phyloP scores from a whole-genome alignment of 2,797 vertebrate genomes.

The Malacoraja senta region DNA sequence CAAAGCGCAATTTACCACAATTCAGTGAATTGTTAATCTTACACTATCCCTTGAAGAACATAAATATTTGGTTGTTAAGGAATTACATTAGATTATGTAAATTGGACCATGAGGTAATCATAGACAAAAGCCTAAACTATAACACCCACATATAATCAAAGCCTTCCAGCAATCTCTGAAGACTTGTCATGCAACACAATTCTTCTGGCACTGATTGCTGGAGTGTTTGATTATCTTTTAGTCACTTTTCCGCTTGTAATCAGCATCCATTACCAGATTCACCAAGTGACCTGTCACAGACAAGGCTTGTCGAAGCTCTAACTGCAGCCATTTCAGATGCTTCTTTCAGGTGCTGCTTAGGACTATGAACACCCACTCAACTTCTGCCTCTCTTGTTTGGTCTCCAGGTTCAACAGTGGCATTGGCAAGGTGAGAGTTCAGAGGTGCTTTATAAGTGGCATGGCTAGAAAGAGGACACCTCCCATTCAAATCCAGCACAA shows the following conservation, averaged over 20 bases:
- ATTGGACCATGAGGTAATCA: not conserved
- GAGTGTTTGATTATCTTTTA: not conserved
- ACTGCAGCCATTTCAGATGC: not conserved
- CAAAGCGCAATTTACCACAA: not conserved
- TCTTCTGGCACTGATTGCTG: not conserved
- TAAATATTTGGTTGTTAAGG: not conserved
- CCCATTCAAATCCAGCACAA: not conserved
- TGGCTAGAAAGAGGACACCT: not conserved
- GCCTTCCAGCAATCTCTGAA: not conserved
- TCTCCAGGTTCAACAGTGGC: not conserved
- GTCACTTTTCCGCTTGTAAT: not conserved
- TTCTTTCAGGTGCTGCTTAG: not conserved
- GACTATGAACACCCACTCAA: not conserved
- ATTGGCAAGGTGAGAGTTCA: not conserved
- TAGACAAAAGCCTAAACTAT: not conserved
- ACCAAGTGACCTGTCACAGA: not conserved
- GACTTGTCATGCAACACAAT: not conserved
- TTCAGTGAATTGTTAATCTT: not conserved
- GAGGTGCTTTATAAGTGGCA: not conserved
- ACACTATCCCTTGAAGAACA: not conserved
- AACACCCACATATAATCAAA: conserved; percentile 24
- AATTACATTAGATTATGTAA: not conserved
- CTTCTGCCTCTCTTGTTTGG: not conserved
- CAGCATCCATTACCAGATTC: not conserved
- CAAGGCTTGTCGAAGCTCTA: not conserved